A percentile compares a stretch with the other conserved stretches of the same genome.
Conservation (phyloP, 2,797 vertebrate species). For the Enteromius unitaeniatus region DNA sequence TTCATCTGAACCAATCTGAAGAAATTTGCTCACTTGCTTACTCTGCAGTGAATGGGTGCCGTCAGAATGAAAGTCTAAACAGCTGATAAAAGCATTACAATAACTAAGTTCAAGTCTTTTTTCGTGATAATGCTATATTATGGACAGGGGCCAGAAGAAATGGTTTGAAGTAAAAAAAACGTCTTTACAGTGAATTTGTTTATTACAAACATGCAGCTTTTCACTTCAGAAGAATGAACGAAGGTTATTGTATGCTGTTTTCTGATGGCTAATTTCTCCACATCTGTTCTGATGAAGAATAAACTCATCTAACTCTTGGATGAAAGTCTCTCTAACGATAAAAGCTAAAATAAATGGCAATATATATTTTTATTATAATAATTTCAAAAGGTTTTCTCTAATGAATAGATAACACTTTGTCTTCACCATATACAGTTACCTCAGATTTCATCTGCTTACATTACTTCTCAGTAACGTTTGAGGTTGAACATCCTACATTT, state of each 20-base stretch:
- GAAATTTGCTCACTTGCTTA: not conserved
- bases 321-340: not conserved
- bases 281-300: not conserved
- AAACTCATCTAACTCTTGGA: not conserved
- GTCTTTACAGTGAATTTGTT: not conserved
- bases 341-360: not conserved
- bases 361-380: not conserved
- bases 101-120: not conserved
- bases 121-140: not conserved
- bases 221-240: not conserved
- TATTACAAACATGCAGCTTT: not conserved
- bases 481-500: slow-evolving; percentile 13
- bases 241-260: not conserved
- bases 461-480: not conserved
- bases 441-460: not conserved
- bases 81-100: not conserved
- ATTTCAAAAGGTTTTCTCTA: not conserved
- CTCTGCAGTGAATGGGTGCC: not conserved
- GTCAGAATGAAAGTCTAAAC: not conserved
- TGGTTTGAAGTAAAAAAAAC: not conserved
- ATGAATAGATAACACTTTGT: no score
- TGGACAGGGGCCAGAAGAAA: not conserved
- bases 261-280: not conserved
- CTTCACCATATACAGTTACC: not conserved
- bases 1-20: not conserved